Percentiles rank a stretch among this genome's conserved stretches.
These are phyloP conservation scores for Montipora capitata DNA, from an alignment of 92 coral and sea anemone genomes.

Conservation along the genomic window DNA sequence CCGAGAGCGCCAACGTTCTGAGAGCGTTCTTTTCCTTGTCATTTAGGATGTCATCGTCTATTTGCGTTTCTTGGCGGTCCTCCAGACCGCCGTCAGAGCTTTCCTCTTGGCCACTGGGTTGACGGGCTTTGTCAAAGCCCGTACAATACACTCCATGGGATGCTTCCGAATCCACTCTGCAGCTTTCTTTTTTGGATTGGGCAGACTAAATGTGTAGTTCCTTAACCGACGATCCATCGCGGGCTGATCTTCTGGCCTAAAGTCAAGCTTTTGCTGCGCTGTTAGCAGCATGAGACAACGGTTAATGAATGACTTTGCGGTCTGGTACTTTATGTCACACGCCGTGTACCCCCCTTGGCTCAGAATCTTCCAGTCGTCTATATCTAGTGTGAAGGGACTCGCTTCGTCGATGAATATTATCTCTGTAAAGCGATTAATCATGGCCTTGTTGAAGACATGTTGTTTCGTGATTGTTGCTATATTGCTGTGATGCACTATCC, in stretches of 20 bases:
- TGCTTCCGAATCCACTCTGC: conserved; percentile 57
- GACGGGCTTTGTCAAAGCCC: conserved; percentile 55
- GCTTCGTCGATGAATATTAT: conserved; percentile 60
- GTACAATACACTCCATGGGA: conserved; percentile 66
- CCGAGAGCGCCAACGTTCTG: no score
- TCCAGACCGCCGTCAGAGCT: neutral
- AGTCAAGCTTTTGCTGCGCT: neutral
- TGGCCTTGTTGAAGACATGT: conserved; percentile 58
- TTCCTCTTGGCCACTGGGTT: conserved; percentile 18
- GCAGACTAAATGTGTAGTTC: conserved; percentile 33
- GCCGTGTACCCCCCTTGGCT: conserved; percentile 20
- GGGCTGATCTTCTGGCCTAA: no score
- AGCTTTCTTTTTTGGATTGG: conserved; percentile 59
- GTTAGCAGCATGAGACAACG: conserved; percentile 37
- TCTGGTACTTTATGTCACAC: conserved; percentile 5
- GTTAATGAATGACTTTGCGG: conserved; percentile 33
- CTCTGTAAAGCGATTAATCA: conserved; percentile 33
- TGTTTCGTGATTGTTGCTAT: conserved; percentile 35
- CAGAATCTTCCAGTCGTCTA: conserved; percentile 40
- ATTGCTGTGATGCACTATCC: conserved; percentile 37
- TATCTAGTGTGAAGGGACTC: conserved; percentile 13
- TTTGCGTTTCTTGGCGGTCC: neutral
- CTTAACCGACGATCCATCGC: conserved; percentile 43
- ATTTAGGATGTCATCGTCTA: no score
- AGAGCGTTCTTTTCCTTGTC: no score